Conservation (phyloP, 2,888 invertebrate genomes). For the Lamellibrachia columna region DNA sequence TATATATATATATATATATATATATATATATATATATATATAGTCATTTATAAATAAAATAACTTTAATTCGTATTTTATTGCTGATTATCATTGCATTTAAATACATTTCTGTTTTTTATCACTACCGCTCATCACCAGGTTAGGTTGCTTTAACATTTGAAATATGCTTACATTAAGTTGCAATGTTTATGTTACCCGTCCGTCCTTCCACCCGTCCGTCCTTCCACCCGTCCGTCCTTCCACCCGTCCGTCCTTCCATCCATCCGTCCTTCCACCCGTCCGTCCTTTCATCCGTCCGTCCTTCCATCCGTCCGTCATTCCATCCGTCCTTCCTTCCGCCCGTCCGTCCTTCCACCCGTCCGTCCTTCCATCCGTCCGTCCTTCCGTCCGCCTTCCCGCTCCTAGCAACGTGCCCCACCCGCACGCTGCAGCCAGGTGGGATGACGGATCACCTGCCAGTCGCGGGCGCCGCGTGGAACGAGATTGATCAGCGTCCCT, state of each 20-base stretch:
- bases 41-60: too few species aligned
- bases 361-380: not conserved
- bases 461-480: not conserved
- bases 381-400: not conserved
- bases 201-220: not conserved
- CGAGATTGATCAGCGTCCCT: not conserved
- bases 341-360: not conserved
- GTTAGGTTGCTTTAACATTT: too few species aligned
- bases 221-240: not conserved
- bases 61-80: too few species aligned
- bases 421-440: not conserved
- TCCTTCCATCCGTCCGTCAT: not conserved
- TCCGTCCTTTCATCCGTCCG: not conserved
- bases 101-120: not conserved
- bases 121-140: too few species aligned
- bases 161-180: not conserved
- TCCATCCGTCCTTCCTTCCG: not conserved
- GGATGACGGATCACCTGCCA: conserved; percentile 1
- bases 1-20: too few species aligned
- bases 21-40: too few species aligned
- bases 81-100: too few species aligned
- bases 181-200: not conserved
- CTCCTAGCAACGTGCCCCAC: not conserved
- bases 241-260: not conserved
- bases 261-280: not conserved